These are phyloP conservation scores for Exocentrus adspersus DNA, from an alignment of 2,888 invertebrate genomes.

Conservation along the genomic window DNA sequence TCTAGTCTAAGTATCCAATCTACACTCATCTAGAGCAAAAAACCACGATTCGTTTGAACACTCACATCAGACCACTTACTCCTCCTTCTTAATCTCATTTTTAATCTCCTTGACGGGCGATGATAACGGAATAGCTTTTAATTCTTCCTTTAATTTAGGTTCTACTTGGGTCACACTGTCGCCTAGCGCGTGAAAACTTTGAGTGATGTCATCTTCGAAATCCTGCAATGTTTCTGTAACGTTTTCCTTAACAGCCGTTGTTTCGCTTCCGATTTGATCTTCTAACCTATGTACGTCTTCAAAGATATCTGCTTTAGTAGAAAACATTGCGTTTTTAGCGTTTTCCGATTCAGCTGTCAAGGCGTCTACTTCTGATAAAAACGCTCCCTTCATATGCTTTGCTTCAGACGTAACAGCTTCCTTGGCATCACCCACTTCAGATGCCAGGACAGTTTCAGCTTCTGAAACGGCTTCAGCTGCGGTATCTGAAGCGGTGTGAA, in stretches of 20 bases:
- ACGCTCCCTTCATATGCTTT: too few species aligned
- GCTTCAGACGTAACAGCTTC: constrained; percentile 15
- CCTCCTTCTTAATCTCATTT: constrained; percentile 57
- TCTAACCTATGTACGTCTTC: constrained; percentile 44
- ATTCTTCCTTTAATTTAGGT: constrained; percentile 50
- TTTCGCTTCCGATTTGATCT: constrained; percentile 39
- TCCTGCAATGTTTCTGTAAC: constrained; percentile 50
- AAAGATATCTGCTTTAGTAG: constrained; percentile 40
- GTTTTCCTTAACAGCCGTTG: constrained; percentile 43
- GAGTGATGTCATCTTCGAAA: constrained; percentile 52
- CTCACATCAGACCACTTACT: constrained; percentile 61
- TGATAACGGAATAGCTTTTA: constrained; percentile 43
- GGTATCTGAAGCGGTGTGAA: constrained; percentile 48
- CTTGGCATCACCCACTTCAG: constrained; percentile 42
- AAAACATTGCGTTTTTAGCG: constrained; percentile 32
- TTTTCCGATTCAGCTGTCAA: constrained; percentile 29
- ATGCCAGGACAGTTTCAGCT: constrained; percentile 57
- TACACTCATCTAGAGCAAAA: constrained; percentile 36
- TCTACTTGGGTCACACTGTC: constrained; percentile 48
- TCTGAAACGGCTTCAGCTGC: constrained; percentile 57
- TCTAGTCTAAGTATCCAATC: constrained; percentile 34
- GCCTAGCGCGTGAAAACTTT: constrained; percentile 50
- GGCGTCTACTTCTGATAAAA: too few species aligned
- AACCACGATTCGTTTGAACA: constrained; percentile 48
- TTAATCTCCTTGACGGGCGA: constrained; percentile 50